Conservation (phyloP, 2,797 vertebrate genomes). For the Lagorchestes hirsutus region DNA sequence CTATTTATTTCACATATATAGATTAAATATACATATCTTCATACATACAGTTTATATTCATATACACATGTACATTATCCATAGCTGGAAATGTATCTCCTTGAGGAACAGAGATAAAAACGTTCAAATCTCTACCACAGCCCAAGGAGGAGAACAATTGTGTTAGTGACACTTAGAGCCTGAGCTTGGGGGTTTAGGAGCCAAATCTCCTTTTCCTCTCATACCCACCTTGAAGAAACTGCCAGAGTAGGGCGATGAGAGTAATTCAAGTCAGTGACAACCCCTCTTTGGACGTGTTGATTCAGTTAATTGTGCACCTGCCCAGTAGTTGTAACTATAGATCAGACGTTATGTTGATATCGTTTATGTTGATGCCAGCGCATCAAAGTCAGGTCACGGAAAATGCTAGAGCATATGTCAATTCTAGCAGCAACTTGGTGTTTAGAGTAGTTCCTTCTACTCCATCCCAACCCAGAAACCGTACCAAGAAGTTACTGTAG, state of each 20-base stretch:
- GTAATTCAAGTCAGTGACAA: background rate
- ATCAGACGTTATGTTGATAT: background rate
- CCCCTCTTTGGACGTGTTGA: background rate
- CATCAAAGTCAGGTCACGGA: background rate
- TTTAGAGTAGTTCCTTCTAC: background rate
- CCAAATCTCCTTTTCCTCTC: background rate
- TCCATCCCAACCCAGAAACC: background rate
- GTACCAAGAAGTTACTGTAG: background rate
- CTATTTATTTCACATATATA: background rate
- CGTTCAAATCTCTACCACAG: background rate
- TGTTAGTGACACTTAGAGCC: background rate
- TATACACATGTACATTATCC: background rate
- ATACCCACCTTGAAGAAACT: background rate
- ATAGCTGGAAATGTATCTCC: background rate
- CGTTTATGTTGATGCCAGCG: background rate
- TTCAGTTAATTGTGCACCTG: background rate
- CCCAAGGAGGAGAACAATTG: background rate
- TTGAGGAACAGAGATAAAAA: background rate
- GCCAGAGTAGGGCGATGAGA: background rate
- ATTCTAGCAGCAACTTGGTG: background rate
- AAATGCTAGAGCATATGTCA: background rate
- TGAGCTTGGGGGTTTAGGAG: background rate
- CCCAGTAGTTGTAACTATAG: background rate
- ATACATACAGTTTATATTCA: background rate
- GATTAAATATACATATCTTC: background rate